phyloP scores from a whole-genome alignment of 2,797 vertebrate species.

The Myotis vivesi region DNA sequence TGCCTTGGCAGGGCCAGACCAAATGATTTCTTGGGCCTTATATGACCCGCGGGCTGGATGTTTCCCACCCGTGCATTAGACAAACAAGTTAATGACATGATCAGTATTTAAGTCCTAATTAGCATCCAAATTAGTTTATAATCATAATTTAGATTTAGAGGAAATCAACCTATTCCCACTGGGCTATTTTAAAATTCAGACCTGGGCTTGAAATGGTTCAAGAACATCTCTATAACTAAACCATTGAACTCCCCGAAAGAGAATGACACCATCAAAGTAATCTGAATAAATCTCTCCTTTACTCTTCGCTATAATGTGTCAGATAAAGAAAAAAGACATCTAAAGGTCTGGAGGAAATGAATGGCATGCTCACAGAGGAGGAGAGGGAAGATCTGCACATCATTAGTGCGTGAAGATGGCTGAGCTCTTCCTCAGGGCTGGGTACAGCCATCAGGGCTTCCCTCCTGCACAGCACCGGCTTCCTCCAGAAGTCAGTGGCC shows the following conservation, averaged over 20 bases:
- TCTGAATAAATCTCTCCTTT: slow-evolving; percentile 27
- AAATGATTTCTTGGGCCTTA: too few relatives aligned
- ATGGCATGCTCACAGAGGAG: background rate
- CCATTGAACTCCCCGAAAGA: slow-evolving; percentile 40
- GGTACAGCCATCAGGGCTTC: background rate
- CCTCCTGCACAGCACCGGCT: background rate
- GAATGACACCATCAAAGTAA: slow-evolving; percentile 31
- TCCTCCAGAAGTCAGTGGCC: background rate
- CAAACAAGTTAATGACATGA: background rate
- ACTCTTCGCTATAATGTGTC: background rate
- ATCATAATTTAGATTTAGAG: background rate
- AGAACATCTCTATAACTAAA: background rate
- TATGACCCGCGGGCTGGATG: too few relatives aligned
- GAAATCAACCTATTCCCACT: background rate
- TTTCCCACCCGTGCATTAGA: background rate
- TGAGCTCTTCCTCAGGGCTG: background rate
- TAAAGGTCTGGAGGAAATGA: background rate
- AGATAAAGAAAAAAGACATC: slow-evolving; percentile 38
- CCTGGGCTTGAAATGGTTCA: background rate
- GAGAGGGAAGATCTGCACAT: background rate
- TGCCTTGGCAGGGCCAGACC: too few relatives aligned
- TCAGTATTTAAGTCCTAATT: background rate
- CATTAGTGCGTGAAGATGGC: slow-evolving; percentile 9
- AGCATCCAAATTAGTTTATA: background rate
- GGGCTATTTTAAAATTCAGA: background rate